Base-by-base conservation (phyloP, 2,113 vertebrate species). In the Myrmophylax atrothorax region DNA sequence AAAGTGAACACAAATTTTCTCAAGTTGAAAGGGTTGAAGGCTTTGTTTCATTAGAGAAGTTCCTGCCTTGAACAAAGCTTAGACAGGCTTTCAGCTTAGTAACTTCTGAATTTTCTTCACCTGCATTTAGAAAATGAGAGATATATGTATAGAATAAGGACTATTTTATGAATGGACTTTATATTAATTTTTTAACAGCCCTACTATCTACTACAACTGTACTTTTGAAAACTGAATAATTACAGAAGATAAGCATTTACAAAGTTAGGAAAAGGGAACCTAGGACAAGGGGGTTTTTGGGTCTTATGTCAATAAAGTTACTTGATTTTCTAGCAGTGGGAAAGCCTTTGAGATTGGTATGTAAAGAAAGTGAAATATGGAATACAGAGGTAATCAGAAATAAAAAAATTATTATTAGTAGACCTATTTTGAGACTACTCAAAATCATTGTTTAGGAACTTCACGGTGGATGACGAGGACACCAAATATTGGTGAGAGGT, bases 211-310 rank as follows among this genome's bases (percentile, higher is more conserved):
- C 31, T 49, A 23, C n/a, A 79, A 9, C 29, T 44, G 6, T 52
- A 37, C 3, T 62, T 31, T 55, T 69, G 50, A 86, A 84, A 19
- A 59, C 4, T 50, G 20, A 87, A 82, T 81, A 7, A 55, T 26
- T 40, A 24, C 3, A 16, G 49, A 93, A 49, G 7, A 37, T 9
- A 3, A 63, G 9, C 2, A 23, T 78, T 89, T 74, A 33, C 14
- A 72, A 72, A 84, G 4, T n/a, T 67, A 44, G 7, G 14, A 58
- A 50, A 66, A 82, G 8, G 19, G 14, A 87, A 78, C 12, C 16
- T 50, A 62, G n/a, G 24, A 40, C 3, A 78, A 73, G 7, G 10
- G 3, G 5, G 0, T 4, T 31, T 19, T 53, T 47, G 67, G 2
- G 11, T 72, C 29, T 38, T 55, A 16, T 18, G 2, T 44, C 22